A percentile compares a stretch with the other conserved stretches of the same genome.
phyloP scores from a whole-genome alignment of 2,113 vertebrate genomes.

The Spilogale gracilis region DNA sequence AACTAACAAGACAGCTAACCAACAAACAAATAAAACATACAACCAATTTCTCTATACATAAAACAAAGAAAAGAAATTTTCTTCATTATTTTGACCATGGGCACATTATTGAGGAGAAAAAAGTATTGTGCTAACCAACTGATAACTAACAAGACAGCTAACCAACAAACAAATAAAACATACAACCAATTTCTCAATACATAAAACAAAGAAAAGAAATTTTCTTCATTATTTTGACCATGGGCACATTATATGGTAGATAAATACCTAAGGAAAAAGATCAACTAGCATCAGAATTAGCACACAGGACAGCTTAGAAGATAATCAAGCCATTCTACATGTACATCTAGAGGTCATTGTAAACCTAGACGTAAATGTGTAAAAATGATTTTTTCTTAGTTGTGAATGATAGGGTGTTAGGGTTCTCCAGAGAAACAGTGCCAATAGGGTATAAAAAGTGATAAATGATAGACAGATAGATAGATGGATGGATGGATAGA shows the following conservation, averaged over 20 bases:
- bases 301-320: background rate
- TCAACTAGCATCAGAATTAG: background rate
- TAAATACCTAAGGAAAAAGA: background rate
- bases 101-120: background rate
- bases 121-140: background rate
- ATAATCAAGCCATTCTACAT: background rate
- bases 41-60: background rate
- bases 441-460: background rate
- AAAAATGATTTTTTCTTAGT: background rate
- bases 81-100: background rate
- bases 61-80: background rate
- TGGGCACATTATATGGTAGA: background rate
- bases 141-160: background rate
- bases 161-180: background rate
- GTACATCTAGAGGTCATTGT: background rate
- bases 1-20: background rate
- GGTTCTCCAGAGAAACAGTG: background rate
- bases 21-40: background rate
- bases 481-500: background rate
- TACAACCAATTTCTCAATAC: background rate
- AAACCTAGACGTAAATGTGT: background rate
- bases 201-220: background rate
- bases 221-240: background rate
- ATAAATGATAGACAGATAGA: background rate
- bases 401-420: background rate